phyloP scores from a whole-genome alignment of 2,888 invertebrate genomes.

The Catocala fraxini region DNA sequence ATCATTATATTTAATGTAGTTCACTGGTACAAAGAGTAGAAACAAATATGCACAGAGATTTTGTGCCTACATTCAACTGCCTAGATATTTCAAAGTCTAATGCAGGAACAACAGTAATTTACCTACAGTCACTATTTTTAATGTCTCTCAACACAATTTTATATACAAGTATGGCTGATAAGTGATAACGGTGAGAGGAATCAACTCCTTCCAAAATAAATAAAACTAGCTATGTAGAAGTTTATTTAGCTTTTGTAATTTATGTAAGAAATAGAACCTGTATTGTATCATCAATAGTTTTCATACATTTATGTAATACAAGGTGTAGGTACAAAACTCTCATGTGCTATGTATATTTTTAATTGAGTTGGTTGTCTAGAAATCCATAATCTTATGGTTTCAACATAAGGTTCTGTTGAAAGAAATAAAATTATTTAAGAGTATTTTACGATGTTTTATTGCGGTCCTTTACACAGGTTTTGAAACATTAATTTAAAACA shows the following conservation, averaged over 20 bases:
- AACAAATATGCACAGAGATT: conserved; percentile 2
- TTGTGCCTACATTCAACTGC: conserved; percentile 6
- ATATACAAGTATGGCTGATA: no score
- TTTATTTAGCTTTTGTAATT: conserved; percentile 3
- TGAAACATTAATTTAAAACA: not conserved
- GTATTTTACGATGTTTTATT: conserved; percentile 34
- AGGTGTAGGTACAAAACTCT: conserved; percentile 32
- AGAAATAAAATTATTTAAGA: conserved; percentile 40
- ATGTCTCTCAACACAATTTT: no score
- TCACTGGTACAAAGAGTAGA: conserved; percentile 39
- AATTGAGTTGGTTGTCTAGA: conserved; percentile 11
- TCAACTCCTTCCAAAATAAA: no score
- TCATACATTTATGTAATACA: not conserved
- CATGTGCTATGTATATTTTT: conserved; percentile 27
- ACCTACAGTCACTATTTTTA: no score
- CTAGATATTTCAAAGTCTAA: no score
- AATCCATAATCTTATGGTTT: conserved; percentile 20
- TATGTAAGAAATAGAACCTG: not conserved
- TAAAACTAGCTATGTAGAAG: not conserved
- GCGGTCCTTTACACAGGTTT: conserved; percentile 5
- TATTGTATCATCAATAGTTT: not conserved
- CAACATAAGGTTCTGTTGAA: conserved; percentile 26
- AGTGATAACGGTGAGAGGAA: no score
- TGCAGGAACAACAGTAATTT: no score
- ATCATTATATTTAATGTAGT: conserved; percentile 46